Evolutionary conservation across 2,113 vertebrate species (phyloP), one percentile per base, ranked within the genome.

Genomic region (Neotoma lepida): DNA sequence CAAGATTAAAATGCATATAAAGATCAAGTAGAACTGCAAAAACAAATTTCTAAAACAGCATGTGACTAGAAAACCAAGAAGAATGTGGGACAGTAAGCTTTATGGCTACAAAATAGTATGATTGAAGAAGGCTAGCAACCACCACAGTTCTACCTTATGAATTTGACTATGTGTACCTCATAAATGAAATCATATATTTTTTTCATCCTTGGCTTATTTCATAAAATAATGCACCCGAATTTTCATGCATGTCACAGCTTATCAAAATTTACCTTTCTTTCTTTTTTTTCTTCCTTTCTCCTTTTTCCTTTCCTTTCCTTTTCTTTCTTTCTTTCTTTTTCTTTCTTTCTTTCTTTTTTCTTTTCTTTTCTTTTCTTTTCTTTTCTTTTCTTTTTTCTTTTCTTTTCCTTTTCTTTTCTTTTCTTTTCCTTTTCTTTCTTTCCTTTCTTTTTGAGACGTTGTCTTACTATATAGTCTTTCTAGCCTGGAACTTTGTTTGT

Each of bases 111-210:
- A 92, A 89, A 51, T 51, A 73, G 49, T 85, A 64, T 93, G 14
- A 81, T 90, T 51, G 73, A 41, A 51, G 56, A 6, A 90, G 81
- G 30, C 30, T 56, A 9, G 74, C 88, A 82, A 33, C n/a, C 20
- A 64, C 46, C 24, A 86, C n/a, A 24, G 6, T 95, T 87, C n/a
- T 76, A 20, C 14, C 93, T 68, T 81, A 20, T 84, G 41, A 89
- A 44, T 93, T 86, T 95, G 80, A 51, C 7, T 74, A 24, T 39
- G 73, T n/a, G 17, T 78, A 89, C 30, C 20, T 89, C 44, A n/a
- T 85, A 70, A 91, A 58, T 94, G 61, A 33, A 84, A 68, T 87
- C 88, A 73, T 88, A 73, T 10, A 58, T 49, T 88, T 94, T 87
- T 70, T 51, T 81, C 44, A 49, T 91, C 49, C 4, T 77, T 90